Percentiles rank a stretch among this genome's conserved stretches.
These are phyloP conservation scores for Salvelinus fontinalis DNA, from an alignment of 2,113 vertebrate genomes.

Conservation along the genomic window DNA sequence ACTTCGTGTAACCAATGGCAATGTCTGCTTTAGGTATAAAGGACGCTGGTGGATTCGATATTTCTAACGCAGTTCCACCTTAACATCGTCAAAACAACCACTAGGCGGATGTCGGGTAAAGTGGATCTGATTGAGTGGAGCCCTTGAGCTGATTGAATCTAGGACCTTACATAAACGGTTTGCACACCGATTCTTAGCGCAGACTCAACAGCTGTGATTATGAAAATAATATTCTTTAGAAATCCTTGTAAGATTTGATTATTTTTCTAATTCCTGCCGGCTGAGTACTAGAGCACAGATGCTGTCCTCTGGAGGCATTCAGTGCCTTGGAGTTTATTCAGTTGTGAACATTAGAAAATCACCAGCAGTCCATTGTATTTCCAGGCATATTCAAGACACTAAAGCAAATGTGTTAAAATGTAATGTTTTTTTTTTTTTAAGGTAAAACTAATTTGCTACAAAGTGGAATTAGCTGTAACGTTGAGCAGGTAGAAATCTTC, in stretches of 20 bases:
- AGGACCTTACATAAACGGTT: not conserved
- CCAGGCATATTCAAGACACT: conserved; percentile 38
- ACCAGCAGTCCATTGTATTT: conserved; percentile 40
- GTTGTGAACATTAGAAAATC: conserved; percentile 48
- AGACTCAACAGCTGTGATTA: not conserved
- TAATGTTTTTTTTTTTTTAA: no score
- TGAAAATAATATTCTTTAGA: conserved; percentile 1
- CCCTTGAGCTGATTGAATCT: not conserved
- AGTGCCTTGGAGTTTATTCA: conserved; percentile 53
- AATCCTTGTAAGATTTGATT: not conserved
- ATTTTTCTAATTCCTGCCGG: not conserved
- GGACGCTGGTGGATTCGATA: no score
- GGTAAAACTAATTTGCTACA: conserved; percentile 60
- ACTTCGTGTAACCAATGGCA: no score
- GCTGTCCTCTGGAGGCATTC: conserved; percentile 6
- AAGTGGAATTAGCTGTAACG: conserved; percentile 39
- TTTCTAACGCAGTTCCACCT: no score
- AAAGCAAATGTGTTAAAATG: no score
- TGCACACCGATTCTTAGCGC: not conserved
- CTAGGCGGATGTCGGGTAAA: no score
- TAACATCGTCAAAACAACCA: no score
- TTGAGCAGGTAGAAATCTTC: conserved; percentile 46
- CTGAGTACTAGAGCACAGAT: not conserved
- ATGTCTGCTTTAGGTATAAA: no score
- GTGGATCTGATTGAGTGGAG: no score